A percentile compares a stretch with the other conserved stretches of the same genome.
phyloP scores from a whole-genome alignment of 2,797 vertebrate genomes.

The Lycodopsis pacificus region DNA sequence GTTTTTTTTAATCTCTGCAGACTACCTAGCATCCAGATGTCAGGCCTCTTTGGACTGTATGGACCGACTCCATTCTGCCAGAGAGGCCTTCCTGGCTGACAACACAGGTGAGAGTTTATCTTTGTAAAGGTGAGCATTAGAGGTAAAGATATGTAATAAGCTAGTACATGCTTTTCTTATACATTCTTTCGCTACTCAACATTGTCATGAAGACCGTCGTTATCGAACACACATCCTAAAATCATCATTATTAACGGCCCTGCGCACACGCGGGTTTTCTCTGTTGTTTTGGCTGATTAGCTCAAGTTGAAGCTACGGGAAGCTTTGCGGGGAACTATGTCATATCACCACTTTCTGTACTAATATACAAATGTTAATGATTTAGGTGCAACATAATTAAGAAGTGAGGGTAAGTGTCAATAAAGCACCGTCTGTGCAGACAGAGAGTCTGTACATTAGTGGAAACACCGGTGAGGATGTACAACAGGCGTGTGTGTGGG shows the following conservation, averaged over 20 bases:
- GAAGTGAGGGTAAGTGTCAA: not conserved
- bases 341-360: not conserved
- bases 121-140: not conserved
- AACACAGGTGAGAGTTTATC: conserved; percentile 82
- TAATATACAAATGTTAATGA: not conserved
- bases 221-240: not conserved
- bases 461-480: not conserved
- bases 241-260: not conserved
- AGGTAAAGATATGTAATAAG: not conserved
- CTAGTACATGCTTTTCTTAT: not conserved
- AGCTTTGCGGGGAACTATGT: not conserved
- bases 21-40: conserved; percentile 91
- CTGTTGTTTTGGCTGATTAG: not conserved
- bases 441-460: not conserved
- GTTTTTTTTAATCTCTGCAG: conserved; percentile 75
- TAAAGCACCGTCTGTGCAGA: too few species aligned
- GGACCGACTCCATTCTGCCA: conserved; percentile 82
- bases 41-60: conserved; percentile 86
- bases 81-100: conserved; percentile 80
- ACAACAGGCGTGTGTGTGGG: not conserved
- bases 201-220: not conserved
- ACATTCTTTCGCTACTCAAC: not conserved
- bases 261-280: not conserved
- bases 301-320: too few species aligned
- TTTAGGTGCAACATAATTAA: not conserved